A percentile compares a stretch with the other conserved stretches of the same genome.
Evolutionary conservation across 1,140 invertebrate species (phyloP).

Genomic region (Pseudachorutes palmiensis): DNA sequence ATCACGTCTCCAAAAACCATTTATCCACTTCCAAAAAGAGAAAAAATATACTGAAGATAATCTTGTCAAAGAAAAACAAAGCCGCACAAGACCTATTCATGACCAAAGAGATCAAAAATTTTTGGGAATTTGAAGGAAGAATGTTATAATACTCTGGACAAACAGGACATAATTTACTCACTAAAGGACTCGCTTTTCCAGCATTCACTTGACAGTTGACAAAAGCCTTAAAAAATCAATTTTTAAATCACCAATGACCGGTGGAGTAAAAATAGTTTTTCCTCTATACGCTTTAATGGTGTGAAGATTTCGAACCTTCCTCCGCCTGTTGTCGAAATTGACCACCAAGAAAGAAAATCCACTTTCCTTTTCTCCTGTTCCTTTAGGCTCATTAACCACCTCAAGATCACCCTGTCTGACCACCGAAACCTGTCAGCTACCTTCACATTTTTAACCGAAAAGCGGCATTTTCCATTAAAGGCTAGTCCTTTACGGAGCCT

Average conservation of each 20-base stretch:
- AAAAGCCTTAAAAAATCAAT: neutral
- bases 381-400: neutral
- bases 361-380: neutral
- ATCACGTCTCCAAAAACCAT: conserved; percentile 31
- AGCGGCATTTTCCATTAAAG: neutral
- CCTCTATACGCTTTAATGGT: too few species aligned
- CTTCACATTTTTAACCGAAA: neutral
- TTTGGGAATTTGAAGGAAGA: neutral
- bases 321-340: neutral
- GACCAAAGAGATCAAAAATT: neutral
- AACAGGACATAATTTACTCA: neutral
- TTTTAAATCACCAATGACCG: too few species aligned
- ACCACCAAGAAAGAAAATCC: neutral
- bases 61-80: neutral
- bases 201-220: neutral
- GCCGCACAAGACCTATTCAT: neutral
- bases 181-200: neutral
- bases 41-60: neutral
- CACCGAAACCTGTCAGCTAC: too few species aligned
- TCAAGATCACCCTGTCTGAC: too few species aligned
- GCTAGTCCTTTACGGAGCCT: too few species aligned
- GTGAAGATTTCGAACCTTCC: neutral
- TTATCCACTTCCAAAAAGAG: conserved; percentile 1
- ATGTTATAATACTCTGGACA: neutral
- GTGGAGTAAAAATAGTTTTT: too few species aligned